phyloP scores from a whole-genome alignment of 2,113 vertebrate genomes.

The Rhynchopsitta pachyrhyncha region DNA sequence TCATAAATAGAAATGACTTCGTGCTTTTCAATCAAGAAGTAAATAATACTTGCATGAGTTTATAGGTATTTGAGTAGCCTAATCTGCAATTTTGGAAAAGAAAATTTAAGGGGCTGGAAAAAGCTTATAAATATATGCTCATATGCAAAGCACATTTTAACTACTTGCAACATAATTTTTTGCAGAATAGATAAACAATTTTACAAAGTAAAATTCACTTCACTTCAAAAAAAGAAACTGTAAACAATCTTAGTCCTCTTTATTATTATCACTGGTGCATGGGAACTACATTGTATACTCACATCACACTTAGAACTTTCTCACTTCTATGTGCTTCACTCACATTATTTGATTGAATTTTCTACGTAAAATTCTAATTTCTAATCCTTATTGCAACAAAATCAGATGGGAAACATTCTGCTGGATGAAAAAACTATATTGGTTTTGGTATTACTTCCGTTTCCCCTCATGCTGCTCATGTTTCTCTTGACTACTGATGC shows the following conservation, averaged over 20 bases:
- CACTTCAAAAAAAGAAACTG: neutral
- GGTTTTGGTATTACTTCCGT: neutral
- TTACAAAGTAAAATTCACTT: neutral
- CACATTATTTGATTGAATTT: neutral
- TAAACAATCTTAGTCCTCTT: neutral
- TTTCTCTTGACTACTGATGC: neutral
- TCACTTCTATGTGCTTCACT: neutral
- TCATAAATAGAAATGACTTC: slow-evolving; percentile 73
- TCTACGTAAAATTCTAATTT: neutral
- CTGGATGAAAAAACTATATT: neutral
- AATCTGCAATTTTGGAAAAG: slow-evolving; percentile 50
- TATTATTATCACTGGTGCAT: neutral
- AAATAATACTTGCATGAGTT: slow-evolving; percentile 69
- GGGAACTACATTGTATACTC: neutral
- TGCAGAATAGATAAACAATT: neutral
- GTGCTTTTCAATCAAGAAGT: slow-evolving; percentile 68
- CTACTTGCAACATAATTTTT: neutral
- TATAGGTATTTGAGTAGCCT: slow-evolving; percentile 17
- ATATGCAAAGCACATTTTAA: neutral
- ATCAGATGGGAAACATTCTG: neutral
- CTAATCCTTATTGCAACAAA: neutral
- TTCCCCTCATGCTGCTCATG: neutral
- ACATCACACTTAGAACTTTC: neutral
- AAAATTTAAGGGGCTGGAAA: slow-evolving; percentile 15
- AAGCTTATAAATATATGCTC: neutral